phyloP scores from a whole-genome alignment of 2,888 invertebrate species.

The Gastrophysa polygoni region DNA sequence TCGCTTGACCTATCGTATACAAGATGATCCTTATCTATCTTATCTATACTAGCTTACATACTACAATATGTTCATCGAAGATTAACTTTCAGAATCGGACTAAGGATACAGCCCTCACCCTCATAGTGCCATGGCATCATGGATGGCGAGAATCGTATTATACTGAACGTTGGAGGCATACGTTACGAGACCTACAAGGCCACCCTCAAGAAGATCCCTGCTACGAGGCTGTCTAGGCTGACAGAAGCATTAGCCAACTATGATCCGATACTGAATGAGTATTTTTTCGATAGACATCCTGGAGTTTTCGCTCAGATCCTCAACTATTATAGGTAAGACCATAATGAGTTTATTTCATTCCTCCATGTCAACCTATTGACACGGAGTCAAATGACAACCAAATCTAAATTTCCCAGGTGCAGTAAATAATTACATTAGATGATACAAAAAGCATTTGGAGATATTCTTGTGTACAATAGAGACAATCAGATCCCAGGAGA shows the following conservation, averaged over 20 bases:
- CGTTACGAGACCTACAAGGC: conserved; percentile 78
- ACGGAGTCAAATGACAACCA: too few relatives aligned
- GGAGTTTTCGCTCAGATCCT: conserved; percentile 90
- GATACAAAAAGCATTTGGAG: too few relatives aligned
- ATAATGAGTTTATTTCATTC: background rate
- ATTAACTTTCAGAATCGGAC: conserved; percentile 15
- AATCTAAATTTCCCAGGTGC: too few relatives aligned
- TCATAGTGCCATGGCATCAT: conserved; percentile 57
- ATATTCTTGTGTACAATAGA: too few relatives aligned
- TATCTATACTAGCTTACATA: too few relatives aligned
- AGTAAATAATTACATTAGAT: too few relatives aligned
- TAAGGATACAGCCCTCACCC: conserved; percentile 15
- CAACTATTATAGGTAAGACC: conserved; percentile 79
- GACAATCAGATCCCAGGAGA: too few relatives aligned
- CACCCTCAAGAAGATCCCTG: conserved; percentile 88
- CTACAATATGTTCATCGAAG: conserved; percentile 5
- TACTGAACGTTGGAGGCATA: conserved; percentile 92
- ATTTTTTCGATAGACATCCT: conserved; percentile 85
- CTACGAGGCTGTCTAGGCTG: conserved; percentile 80
- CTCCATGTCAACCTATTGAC: too few relatives aligned
- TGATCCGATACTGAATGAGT: conserved; percentile 87
- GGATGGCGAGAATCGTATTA: conserved; percentile 93
- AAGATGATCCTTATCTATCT: too few relatives aligned
- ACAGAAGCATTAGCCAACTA: conserved; percentile 88
- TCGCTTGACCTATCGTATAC: too few relatives aligned